These are phyloP conservation scores for Potorous gilbertii DNA, from an alignment of 2,797 vertebrate genomes.

Conservation along the genomic window DNA sequence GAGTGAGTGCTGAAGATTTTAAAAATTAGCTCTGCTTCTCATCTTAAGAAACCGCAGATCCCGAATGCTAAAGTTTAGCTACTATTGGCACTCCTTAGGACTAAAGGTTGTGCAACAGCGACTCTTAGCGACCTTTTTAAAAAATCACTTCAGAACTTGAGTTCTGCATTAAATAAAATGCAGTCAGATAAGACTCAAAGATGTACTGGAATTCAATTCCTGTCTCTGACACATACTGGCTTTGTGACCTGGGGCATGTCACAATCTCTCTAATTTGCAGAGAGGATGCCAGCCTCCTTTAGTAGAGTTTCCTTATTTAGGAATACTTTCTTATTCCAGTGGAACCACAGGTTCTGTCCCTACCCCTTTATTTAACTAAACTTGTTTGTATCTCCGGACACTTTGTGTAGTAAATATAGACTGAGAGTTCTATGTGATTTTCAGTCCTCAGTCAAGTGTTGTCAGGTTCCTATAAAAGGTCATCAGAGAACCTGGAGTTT, in stretches of 20 bases:
- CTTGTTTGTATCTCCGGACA: neutral
- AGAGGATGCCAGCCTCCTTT: neutral
- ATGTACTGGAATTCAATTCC: neutral
- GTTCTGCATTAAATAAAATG: too few species aligned
- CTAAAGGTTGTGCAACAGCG: neutral
- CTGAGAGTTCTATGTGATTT: neutral
- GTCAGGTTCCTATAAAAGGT: neutral
- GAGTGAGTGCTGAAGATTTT: neutral
- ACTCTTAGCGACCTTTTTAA: slow-evolving; percentile 49
- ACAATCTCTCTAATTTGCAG: neutral
- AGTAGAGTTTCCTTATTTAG: neutral
- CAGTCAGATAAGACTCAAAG: neutral
- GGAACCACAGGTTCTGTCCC: neutral
- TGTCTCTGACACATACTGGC: neutral
- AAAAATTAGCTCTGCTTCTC: neutral
- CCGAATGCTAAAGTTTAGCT: neutral
- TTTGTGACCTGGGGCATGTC: neutral
- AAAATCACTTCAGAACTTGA: neutral
- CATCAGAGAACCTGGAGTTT: neutral
- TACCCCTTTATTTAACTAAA: neutral
- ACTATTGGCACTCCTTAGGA: accelerated
- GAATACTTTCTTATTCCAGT: neutral
- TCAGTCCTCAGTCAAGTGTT: neutral
- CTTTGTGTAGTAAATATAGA: neutral
- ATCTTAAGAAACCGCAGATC: neutral